A percentile compares a stretch with the other conserved stretches of the same genome.
Conservation (phyloP, 2,888 invertebrate species). For the Aethes cnicana region DNA sequence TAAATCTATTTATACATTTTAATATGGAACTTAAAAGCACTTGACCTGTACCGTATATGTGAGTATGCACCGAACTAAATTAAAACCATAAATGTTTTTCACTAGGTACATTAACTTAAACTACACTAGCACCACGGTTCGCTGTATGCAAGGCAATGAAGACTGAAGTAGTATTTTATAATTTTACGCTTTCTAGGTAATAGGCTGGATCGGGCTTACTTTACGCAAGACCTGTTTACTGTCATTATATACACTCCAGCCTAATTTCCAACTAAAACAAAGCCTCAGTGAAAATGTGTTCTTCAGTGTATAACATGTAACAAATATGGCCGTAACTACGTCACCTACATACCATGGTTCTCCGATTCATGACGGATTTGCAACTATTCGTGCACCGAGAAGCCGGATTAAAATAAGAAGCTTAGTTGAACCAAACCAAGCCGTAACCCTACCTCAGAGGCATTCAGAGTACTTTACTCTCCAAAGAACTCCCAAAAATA, state of each 20-base stretch:
- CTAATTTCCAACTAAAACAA: too few species aligned
- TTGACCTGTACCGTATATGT: background rate
- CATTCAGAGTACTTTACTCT: slow-evolving; percentile 78
- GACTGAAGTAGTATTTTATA: slow-evolving; percentile 50
- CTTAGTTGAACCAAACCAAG: slow-evolving; percentile 70
- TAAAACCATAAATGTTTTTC: slow-evolving; percentile 43
- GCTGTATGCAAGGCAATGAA: slow-evolving; percentile 47
- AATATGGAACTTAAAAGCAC: too few species aligned
- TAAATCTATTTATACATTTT: too few species aligned
- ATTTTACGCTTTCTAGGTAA: slow-evolving; percentile 60
- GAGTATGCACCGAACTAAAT: background rate
- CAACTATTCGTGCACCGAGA: slow-evolving; percentile 88
- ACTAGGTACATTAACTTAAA: slow-evolving; percentile 35
- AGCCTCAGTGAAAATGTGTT: background rate
- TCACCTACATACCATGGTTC: slow-evolving; percentile 74
- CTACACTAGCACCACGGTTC: slow-evolving; percentile 43
- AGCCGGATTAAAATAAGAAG: slow-evolving; percentile 77
- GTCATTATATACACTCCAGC: too few species aligned
- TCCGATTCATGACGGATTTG: slow-evolving; percentile 92
- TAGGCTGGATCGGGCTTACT: slow-evolving; percentile 37
- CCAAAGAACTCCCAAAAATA: slow-evolving; percentile 69
- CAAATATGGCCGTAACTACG: slow-evolving; percentile 71
- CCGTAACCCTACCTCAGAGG: slow-evolving; percentile 71
- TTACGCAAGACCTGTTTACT: slow-evolving; percentile 18
- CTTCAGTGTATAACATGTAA: slow-evolving; percentile 39